Percentiles rank a stretch among this genome's conserved stretches.
phyloP scores from a whole-genome alignment of 2,113 vertebrate species.

The Copsychus sechellarum region DNA sequence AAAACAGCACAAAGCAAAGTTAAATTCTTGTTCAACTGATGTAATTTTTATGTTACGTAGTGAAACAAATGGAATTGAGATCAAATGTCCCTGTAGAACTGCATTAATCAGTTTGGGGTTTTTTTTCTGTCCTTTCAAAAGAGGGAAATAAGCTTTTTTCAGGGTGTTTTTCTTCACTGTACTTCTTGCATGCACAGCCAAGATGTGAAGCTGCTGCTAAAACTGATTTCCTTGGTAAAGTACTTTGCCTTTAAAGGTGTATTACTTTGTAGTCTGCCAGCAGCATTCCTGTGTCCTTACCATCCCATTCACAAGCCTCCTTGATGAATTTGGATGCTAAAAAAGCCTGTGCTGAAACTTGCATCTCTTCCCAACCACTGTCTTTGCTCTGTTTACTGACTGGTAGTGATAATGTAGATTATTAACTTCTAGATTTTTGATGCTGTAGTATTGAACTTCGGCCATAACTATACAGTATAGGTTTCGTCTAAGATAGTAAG shows the following conservation, averaged over 20 bases:
- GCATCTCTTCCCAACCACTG: not conserved
- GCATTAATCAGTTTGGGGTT: fast-evolving
- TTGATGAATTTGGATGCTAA: not conserved
- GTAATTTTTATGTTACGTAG: not conserved
- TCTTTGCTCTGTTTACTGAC: not conserved
- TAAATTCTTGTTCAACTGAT: not conserved
- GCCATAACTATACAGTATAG: not conserved
- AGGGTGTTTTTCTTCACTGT: not conserved
- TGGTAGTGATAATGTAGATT: not conserved
- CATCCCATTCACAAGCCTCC: not conserved
- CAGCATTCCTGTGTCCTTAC: not conserved
- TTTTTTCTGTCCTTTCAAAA: not conserved
- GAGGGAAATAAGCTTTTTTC: not conserved
- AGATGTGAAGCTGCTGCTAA: not conserved
- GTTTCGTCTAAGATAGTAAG: not conserved
- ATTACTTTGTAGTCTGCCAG: not conserved
- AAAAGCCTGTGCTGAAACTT: not conserved
- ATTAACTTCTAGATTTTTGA: not conserved
- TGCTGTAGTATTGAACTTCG: not conserved
- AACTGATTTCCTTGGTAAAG: not conserved
- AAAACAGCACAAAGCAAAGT: not conserved
- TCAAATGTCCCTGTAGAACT: not conserved
- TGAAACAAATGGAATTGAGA: not conserved
- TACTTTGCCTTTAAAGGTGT: not conserved
- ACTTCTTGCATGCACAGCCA: not conserved